Percentiles rank a stretch among this genome's conserved stretches.
Evolutionary conservation across 2,797 vertebrate species (phyloP).

Genomic region (Anisognathus igniventris): DNA sequence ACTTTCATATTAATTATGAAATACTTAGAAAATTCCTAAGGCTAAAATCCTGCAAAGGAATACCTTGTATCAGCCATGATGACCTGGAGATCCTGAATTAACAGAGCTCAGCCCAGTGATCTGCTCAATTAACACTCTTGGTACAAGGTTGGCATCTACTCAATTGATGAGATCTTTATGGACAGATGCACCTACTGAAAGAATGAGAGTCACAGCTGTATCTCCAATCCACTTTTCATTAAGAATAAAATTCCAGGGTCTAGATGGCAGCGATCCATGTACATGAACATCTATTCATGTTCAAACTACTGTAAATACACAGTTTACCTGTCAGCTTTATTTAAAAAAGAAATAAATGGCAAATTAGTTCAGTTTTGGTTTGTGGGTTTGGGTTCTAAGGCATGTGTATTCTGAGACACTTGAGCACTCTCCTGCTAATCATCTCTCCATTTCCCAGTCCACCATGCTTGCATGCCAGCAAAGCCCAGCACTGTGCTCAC

Average conservation of each 20-base stretch:
- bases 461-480: neutral
- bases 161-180: neutral
- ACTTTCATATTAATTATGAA: constrained; percentile 2
- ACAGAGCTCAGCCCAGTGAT: neutral
- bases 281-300: neutral
- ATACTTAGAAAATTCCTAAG: neutral
- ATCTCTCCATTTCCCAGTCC: neutral
- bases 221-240: neutral
- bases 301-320: neutral
- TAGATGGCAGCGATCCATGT: neutral
- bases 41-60: neutral
- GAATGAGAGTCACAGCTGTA: neutral
- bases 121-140: neutral
- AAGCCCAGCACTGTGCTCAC: neutral
- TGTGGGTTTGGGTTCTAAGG: neutral
- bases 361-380: neutral
- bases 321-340: neutral
- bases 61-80: neutral
- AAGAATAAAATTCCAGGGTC: neutral
- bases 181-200: neutral
- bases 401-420: neutral
- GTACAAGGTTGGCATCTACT: neutral
- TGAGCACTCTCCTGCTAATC: neutral
- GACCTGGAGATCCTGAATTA: neutral
- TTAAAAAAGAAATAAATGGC: neutral